Conservation (phyloP, 2,888 invertebrate genomes). For the Esperia sulphurella region DNA sequence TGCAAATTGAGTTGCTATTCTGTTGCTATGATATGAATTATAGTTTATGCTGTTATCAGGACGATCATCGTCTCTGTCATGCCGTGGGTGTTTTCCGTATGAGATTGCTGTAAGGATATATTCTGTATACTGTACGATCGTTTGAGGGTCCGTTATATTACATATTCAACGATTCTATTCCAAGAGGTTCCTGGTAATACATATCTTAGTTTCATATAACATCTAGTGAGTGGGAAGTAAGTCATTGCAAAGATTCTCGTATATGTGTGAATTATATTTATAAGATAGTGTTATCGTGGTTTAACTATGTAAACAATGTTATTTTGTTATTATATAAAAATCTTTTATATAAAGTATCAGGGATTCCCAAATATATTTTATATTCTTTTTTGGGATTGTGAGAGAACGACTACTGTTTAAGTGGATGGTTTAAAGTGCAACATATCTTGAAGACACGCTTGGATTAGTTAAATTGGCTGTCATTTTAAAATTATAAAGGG, state of each 20-base stretch:
- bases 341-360: too few species aligned
- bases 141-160: constrained; percentile 2
- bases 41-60: constrained; percentile 19
- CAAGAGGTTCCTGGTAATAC: background rate
- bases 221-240: background rate
- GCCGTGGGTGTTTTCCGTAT: constrained; percentile 3
- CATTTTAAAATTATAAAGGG: background rate
- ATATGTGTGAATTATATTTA: background rate
- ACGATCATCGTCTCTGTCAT: constrained; percentile 6
- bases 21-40: constrained; percentile 26
- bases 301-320: too few species aligned
- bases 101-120: constrained; percentile 1
- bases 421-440: background rate
- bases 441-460: background rate
- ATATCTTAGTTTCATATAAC: background rate
- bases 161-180: background rate
- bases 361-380: too few species aligned
- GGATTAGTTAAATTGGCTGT: constrained; percentile 3
- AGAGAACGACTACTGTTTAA: too few species aligned
- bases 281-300: too few species aligned
- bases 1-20: constrained; percentile 31
- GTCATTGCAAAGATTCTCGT: background rate
- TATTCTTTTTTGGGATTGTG: too few species aligned
- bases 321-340: too few species aligned
- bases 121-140: constrained; percentile 1